These are phyloP conservation scores for Orchesella cincta DNA, from an alignment of 1,140 invertebrate genomes.

Conservation along the genomic window DNA sequence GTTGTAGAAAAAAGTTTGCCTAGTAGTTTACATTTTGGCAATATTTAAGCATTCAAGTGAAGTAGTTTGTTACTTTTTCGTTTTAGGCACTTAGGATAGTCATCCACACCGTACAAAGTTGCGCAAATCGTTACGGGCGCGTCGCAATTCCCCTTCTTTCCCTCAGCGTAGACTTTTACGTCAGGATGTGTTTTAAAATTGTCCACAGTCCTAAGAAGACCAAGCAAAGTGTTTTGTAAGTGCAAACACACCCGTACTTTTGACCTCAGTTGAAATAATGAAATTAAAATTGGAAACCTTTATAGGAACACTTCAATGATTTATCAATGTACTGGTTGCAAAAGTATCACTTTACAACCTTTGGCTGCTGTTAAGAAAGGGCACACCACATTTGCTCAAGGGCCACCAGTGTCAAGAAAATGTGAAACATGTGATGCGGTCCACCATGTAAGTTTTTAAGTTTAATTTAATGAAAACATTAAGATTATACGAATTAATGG, in stretches of 20 bases:
- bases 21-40: background rate
- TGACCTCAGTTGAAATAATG: background rate
- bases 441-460: constrained; percentile 66
- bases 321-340: constrained; percentile 87
- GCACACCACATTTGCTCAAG: constrained; percentile 66
- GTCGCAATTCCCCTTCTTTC: constrained; percentile 90
- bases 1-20: constrained; percentile 40
- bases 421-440: constrained; percentile 77
- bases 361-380: constrained; percentile 66
- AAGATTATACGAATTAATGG: constrained; percentile 1
- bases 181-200: constrained; percentile 89
- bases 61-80: background rate
- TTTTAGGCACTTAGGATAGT: constrained; percentile 84
- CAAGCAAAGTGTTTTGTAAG: constrained; percentile 76
- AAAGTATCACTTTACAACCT: constrained; percentile 73
- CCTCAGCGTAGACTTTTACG: constrained; percentile 95
- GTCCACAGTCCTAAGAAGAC: constrained; percentile 76
- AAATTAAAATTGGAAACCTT: constrained; percentile 30
- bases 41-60: constrained; percentile 8
- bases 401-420: constrained; percentile 65
- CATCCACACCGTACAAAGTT: constrained; percentile 82
- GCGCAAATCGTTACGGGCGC: constrained; percentile 88
- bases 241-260: background rate
- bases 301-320: constrained; percentile 79
- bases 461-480: no score